A percentile compares a stretch with the other conserved stretches of the same genome.
phyloP scores from a whole-genome alignment of 2,888 invertebrate species.

The Holacanthella duospinosa region DNA sequence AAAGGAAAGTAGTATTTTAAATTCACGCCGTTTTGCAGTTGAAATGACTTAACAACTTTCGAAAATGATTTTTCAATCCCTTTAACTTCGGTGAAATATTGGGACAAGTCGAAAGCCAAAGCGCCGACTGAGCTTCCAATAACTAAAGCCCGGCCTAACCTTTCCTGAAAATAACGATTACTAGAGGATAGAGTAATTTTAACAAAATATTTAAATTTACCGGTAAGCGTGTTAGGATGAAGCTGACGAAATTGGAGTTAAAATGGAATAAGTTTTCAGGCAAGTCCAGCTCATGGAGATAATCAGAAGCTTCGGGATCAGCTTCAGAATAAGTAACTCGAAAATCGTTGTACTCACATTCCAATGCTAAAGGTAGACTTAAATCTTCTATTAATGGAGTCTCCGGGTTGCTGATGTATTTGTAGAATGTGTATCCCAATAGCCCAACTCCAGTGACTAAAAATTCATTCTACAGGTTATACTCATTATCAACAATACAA shows the following conservation, averaged over 20 bases:
- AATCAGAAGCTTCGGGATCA: slow-evolving; percentile 29
- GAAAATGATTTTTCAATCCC: slow-evolving; percentile 30
- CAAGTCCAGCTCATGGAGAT: slow-evolving; percentile 28
- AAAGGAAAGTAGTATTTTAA: slow-evolving; percentile 29
- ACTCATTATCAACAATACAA: slow-evolving; percentile 7
- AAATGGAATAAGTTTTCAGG: slow-evolving; percentile 33
- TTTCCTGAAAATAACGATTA: background rate
- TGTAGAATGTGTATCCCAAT: slow-evolving; percentile 22
- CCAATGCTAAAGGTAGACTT: slow-evolving; percentile 28
- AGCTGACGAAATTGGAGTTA: slow-evolving; percentile 22
- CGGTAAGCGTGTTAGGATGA: background rate
- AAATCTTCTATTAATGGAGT: too few relatives aligned
- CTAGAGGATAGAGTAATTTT: background rate
- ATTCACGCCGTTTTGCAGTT: slow-evolving; percentile 25
- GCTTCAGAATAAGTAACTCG: slow-evolving; percentile 19
- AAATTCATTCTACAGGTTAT: too few relatives aligned
- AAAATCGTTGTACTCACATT: slow-evolving; percentile 33
- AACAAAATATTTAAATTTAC: background rate
- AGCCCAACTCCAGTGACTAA: slow-evolving; percentile 21
- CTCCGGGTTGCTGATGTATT: background rate
- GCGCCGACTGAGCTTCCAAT: slow-evolving; percentile 30
- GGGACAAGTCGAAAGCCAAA: slow-evolving; percentile 25
- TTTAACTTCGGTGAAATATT: slow-evolving; percentile 26
- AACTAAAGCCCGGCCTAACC: slow-evolving; percentile 22
- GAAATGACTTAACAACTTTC: slow-evolving; percentile 27